Base-by-base conservation (phyloP, 2,113 vertebrate species). In the Myiozetetes cayanensis region DNA sequence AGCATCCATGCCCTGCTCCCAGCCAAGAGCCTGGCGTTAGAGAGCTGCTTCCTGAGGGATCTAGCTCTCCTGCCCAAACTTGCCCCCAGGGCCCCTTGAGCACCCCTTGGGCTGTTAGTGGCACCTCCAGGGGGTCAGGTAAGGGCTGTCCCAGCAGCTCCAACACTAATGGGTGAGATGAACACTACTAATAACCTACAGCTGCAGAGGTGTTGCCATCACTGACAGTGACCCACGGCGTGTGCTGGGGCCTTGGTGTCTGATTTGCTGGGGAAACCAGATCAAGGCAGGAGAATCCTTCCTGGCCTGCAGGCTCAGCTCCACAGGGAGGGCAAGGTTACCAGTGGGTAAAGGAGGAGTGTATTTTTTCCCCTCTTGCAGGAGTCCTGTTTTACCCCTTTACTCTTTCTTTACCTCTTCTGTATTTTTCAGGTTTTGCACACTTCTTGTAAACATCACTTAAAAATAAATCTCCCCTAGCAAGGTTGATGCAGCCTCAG, bases 401-500 rank as follows among this genome's bases (percentile, higher is more conserved):
- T 50, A 46, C 35, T 81, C 87, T 94, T 93, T 89, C 93, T 88
- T 96, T 94, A 90, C 92, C 92, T 94, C 85, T 81, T 91, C 87
- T 77, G 82, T 96, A 87, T 90, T 93, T 89, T 97, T 94, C 85
- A 95, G 92, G 91, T 94, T 96, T 95, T 96, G 94, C 94, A 96
- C 95, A 95, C 56, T 94, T 76, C 89, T 78, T 91, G 94, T 94
- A 96, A 95, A 93, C 90, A 71, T 95, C 85, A 90, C 87, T 90
- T 83, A 62, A 72, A 89, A 95, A 95, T 94, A 95, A 96, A 97
- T 80, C 49, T 89, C 87, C 95, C 92, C 59, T 94, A 96, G 92
- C 85, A 91, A 94, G 85, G 87, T 93, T 11, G 2, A 59, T 80
- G 72, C 46, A 91, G 94, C 92, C 93, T 93, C 91, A 74, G 94